Conservation (phyloP, 2,113 vertebrate genomes). For the Triplophysa rosa region DNA sequence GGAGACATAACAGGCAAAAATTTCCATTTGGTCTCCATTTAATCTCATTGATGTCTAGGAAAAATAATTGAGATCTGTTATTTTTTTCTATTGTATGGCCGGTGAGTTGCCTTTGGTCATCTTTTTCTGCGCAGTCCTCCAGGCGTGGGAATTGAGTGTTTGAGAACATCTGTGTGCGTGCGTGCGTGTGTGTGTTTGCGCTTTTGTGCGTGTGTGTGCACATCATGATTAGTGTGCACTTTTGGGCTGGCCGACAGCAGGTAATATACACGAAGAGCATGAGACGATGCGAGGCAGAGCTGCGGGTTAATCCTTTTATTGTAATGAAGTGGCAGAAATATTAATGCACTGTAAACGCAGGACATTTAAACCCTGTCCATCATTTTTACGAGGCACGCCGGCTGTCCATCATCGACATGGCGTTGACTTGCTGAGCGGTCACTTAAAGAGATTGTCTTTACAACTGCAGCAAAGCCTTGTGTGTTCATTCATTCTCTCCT, state of each 20-base stretch:
- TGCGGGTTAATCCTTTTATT: constrained; percentile 78
- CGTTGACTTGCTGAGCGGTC: constrained; percentile 55
- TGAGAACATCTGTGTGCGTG: background rate
- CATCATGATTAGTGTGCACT: constrained; percentile 56
- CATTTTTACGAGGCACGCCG: constrained; percentile 67
- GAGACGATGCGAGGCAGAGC: constrained; percentile 59
- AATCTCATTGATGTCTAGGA: no score
- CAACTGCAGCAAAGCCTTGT: constrained; percentile 14
- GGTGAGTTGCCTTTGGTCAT: background rate
- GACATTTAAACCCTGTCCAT: constrained; percentile 64
- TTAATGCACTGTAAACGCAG: constrained; percentile 65
- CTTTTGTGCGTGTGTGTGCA: constrained; percentile 13
- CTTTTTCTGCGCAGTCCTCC: constrained; percentile 11
- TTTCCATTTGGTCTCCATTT: no score
- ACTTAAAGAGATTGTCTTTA: constrained; percentile 56
- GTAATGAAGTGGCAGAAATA: constrained; percentile 72
- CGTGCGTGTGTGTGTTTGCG: constrained; percentile 11
- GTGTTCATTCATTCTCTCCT: background rate
- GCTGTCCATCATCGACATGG: constrained; percentile 62
- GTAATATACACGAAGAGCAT: constrained; percentile 57
- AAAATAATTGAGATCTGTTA: no score
- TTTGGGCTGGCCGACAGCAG: constrained; percentile 37
- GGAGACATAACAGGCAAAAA: no score
- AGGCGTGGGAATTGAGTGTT: constrained; percentile 4
- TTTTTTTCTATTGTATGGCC: no score